These are phyloP conservation scores for Aporophyla lueneburgensis DNA, from an alignment of 2,888 invertebrate genomes.

Conservation along the genomic window DNA sequence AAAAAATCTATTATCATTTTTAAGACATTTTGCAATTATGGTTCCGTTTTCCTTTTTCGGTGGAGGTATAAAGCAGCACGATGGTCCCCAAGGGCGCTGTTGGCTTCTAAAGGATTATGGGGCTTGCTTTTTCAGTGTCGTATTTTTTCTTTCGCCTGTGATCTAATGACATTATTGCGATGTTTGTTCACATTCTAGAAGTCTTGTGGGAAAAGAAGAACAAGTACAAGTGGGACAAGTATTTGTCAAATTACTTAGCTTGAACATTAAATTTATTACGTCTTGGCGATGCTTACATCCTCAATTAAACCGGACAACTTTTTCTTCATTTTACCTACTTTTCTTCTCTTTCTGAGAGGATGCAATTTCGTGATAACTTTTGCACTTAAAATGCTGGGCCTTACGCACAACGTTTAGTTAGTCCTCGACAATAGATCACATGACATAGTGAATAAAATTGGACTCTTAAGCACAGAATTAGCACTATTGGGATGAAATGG, in stretches of 20 bases:
- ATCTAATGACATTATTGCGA: conserved; percentile 22
- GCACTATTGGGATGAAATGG: too few species aligned
- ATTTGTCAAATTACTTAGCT: neutral
- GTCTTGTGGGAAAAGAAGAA: conserved; percentile 6
- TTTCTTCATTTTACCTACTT: neutral
- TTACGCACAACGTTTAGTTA: neutral
- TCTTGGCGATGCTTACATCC: neutral
- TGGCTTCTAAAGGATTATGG: conserved; percentile 42
- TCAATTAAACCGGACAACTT: neutral
- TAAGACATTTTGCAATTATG: conserved; percentile 49
- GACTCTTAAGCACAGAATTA: too few species aligned
- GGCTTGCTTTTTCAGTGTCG: conserved; percentile 4
- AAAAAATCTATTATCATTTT: conserved; percentile 55
- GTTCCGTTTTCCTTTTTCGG: conserved; percentile 36
- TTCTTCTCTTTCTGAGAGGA: neutral
- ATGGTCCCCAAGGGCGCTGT: conserved; percentile 52
- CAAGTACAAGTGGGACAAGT: neutral
- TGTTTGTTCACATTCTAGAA: conserved; percentile 8
- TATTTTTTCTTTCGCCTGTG: conserved; percentile 32
- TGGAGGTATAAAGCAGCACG: conserved; percentile 23
- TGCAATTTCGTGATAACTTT: neutral
- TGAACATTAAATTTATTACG: neutral
- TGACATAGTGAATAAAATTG: too few species aligned
- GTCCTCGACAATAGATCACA: too few species aligned
- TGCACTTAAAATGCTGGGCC: neutral